Base-by-base conservation (phyloP, 2,797 vertebrate genomes). In the Aphelocoma californica region DNA sequence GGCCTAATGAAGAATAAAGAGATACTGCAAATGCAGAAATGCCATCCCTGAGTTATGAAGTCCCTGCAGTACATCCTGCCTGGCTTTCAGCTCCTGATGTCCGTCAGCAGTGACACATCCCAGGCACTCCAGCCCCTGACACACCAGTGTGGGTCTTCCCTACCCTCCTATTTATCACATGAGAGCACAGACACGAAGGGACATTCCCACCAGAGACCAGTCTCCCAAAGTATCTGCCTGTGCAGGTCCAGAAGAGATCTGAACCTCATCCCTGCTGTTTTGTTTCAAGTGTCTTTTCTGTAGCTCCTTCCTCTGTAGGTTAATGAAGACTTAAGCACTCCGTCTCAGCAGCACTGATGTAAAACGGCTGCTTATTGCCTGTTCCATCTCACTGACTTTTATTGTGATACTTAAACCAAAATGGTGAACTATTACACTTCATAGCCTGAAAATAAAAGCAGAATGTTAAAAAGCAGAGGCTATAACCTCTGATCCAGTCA, bases 381-480 rank as follows among this genome's bases (percentile, higher is more conserved):
- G 98, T 98, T 98, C 98, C 97, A 98, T 97, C 97, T 97, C 98
- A 96, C 97, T 98, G 98, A 97, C 97, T 98, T 98, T 98, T 98
- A 98, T 98, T 97, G 97, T 97, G 97, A 98, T 97, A 98, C 97
- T 98, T 98, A 98, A 98, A 98, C 98, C 97, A 98, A 97, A 98
- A 98, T 97, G 97, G 97, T 98, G 97, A 98, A 98, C 97, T 97
- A 98, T 98, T 98, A 98, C 95, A 98, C 97, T 98, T 98, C 98
- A 98, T 97, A 98, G 97, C 97, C 98, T 97, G 97, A 97, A 98
- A 98, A 98, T 98, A 98, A 98, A 98, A 98, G 97, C 92, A 73
- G 97, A 97, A 97, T 98, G 97, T 97, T 98, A 97, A 97, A 97
- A 98, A 98, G 97, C 92, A 97, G 96, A 97, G 97, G 97, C 97